Conservation (phyloP, 2,888 invertebrate genomes). For the Patella depressa region DNA sequence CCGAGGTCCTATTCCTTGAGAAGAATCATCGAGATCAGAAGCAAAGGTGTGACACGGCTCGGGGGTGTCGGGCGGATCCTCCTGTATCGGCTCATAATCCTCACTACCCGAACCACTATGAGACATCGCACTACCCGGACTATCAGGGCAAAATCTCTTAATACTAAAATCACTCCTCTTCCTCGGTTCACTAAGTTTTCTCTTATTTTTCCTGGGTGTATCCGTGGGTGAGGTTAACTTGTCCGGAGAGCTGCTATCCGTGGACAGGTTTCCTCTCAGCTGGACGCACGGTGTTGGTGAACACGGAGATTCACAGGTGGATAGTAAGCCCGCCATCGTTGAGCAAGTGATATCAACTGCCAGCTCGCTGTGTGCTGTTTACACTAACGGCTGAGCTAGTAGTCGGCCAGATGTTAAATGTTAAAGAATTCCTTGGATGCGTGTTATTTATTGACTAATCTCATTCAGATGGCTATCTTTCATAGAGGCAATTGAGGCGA, state of each 20-base stretch:
- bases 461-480: conserved; percentile 54
- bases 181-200: conserved; percentile 79
- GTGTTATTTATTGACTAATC: conserved; percentile 68
- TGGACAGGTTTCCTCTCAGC: conserved; percentile 2
- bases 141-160: conserved; percentile 64
- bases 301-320: conserved; percentile 18
- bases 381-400: conserved; percentile 43
- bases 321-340: conserved; percentile 19
- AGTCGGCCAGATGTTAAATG: conserved; percentile 66
- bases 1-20: conserved; percentile 16
- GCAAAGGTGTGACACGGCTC: conserved; percentile 22
- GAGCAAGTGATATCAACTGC: conserved; percentile 18
- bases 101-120: conserved; percentile 51
- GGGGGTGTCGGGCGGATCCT: conserved; percentile 45
- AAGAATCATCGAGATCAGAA: conserved; percentile 26
- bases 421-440: conserved; percentile 61
- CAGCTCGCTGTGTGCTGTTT: conserved; percentile 14
- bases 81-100: conserved; percentile 46
- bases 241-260: conserved; percentile 27
- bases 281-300: conserved; percentile 1
- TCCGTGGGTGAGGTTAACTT: conserved; percentile 27
- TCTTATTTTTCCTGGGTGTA: conserved; percentile 75
- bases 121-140: conserved; percentile 54
- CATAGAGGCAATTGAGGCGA: conserved; percentile 46
- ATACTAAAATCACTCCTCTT: conserved; percentile 60